These are phyloP conservation scores for Bothrops jararaca DNA, from an alignment of 2,113 vertebrate genomes.

Conservation along the genomic window DNA sequence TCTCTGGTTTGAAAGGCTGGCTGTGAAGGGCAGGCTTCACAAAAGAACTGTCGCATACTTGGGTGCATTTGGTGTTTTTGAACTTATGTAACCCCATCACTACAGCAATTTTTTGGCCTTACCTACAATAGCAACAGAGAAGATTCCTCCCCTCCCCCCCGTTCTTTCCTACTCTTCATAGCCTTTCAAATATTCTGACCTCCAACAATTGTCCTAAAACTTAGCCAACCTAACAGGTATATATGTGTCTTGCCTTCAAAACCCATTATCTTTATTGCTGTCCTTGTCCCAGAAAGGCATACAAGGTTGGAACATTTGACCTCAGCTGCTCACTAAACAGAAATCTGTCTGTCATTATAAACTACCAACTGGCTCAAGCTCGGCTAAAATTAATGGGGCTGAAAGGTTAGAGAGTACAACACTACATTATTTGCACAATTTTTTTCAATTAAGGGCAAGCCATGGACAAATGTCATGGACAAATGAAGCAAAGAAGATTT, in stretches of 20 bases:
- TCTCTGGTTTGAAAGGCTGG: neutral
- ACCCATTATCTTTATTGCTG: constrained; percentile 16
- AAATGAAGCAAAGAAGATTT: accelerated
- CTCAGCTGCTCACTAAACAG: neutral
- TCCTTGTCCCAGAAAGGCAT: constrained; percentile 24
- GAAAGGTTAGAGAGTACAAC: constrained; percentile 24
- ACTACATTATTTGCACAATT: constrained; percentile 2
- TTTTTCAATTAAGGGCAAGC: constrained; percentile 5
- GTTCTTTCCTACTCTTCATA: neutral
- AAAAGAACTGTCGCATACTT: neutral
- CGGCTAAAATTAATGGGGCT: constrained; percentile 18
- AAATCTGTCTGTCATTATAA: constrained; percentile 3
- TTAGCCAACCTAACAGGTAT: neutral
- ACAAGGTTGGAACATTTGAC: constrained; percentile 4
- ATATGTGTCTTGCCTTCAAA: neutral
- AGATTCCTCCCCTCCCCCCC: neutral
- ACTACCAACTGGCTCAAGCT: neutral
- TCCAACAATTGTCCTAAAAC: neutral
- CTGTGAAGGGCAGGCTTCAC: neutral
- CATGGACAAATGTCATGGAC: accelerated
- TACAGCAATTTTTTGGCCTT: neutral
- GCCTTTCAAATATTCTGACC: neutral
- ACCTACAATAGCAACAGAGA: neutral
- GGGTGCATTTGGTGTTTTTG: neutral
- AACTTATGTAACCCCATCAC: neutral